Percentiles rank a stretch among this genome's conserved stretches.
phyloP scores from a whole-genome alignment of 92 coral and sea anemone species.

The Pocillopora grandis region DNA sequence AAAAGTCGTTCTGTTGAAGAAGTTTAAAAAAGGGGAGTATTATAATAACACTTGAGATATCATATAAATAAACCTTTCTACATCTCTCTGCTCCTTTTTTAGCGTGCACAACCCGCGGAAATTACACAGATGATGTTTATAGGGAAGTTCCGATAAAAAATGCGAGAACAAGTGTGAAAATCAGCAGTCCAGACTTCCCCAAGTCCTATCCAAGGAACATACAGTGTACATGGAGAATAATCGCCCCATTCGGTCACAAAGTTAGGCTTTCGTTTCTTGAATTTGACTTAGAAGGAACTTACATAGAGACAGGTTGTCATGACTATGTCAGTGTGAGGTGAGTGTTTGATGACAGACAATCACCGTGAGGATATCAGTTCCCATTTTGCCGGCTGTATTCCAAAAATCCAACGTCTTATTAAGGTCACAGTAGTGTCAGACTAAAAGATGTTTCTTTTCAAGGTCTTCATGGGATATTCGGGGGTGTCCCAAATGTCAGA shows the following conservation, averaged over 20 bases:
- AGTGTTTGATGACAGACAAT: not conserved
- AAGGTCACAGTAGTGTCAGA: too few relatives aligned
- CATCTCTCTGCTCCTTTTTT: not conserved
- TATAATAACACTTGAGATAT: too few relatives aligned
- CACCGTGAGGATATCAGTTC: too few relatives aligned
- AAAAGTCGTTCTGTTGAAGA: too few relatives aligned
- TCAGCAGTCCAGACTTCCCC: slow-evolving; percentile 54
- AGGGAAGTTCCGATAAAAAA: slow-evolving; percentile 37
- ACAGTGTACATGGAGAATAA: slow-evolving; percentile 49
- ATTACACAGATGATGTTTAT: slow-evolving; percentile 36
- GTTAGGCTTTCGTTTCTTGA: slow-evolving; percentile 32
- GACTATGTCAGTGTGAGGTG: slow-evolving; percentile 44
- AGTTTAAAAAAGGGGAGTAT: too few relatives aligned
- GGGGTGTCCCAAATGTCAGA: too few relatives aligned
- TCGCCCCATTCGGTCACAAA: slow-evolving; percentile 20
- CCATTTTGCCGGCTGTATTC: too few relatives aligned
- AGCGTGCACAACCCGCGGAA: slow-evolving; percentile 43
- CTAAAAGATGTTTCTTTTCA: too few relatives aligned
- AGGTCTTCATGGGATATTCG: too few relatives aligned
- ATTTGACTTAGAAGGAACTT: slow-evolving; percentile 23
- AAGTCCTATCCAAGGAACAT: slow-evolving; percentile 36
- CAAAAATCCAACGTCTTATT: too few relatives aligned
- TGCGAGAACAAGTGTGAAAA: slow-evolving; percentile 37
- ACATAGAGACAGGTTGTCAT: slow-evolving; percentile 25
- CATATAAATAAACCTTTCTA: too few relatives aligned